Conservation (phyloP, 2,888 invertebrate species). For the Pedicia rivosa region DNA sequence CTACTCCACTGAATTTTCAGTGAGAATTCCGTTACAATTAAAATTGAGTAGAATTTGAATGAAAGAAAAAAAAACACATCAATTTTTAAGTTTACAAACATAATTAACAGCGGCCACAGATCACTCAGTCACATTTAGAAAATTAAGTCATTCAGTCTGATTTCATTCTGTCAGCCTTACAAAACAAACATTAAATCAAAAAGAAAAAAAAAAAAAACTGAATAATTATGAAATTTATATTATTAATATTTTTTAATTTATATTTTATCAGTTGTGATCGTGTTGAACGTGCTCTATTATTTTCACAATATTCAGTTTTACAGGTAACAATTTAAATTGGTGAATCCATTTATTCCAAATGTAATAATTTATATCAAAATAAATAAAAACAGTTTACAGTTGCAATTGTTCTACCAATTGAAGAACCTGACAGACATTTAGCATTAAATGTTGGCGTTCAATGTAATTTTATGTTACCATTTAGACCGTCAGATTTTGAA, state of each 20-base stretch:
- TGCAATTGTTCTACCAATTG: conserved; percentile 25
- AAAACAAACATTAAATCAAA: too few species aligned
- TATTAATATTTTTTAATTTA: background rate
- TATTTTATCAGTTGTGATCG: background rate
- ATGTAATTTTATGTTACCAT: conserved; percentile 24
- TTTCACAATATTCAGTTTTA: conserved; percentile 8
- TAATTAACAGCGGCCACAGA: too few species aligned
- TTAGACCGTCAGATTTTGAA: conserved; percentile 18
- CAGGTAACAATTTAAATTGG: conserved; percentile 4
- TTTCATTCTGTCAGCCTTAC: too few species aligned
- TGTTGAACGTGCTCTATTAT: background rate
- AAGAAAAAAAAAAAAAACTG: background rate
- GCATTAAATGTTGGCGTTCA: conserved; percentile 29
- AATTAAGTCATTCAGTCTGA: too few species aligned
- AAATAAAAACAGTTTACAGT: conserved; percentile 19
- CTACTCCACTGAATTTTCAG: too few species aligned
- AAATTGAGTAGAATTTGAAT: too few species aligned
- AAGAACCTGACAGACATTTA: conserved; percentile 21
- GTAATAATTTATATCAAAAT: background rate
- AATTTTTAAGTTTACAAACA: too few species aligned
- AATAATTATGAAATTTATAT: background rate
- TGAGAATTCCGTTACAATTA: too few species aligned
- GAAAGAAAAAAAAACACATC: too few species aligned
- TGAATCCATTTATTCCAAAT: background rate
- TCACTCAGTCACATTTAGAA: too few species aligned